Conservation (phyloP, 2,797 vertebrate genomes). For the Intellagama lesueurii region DNA sequence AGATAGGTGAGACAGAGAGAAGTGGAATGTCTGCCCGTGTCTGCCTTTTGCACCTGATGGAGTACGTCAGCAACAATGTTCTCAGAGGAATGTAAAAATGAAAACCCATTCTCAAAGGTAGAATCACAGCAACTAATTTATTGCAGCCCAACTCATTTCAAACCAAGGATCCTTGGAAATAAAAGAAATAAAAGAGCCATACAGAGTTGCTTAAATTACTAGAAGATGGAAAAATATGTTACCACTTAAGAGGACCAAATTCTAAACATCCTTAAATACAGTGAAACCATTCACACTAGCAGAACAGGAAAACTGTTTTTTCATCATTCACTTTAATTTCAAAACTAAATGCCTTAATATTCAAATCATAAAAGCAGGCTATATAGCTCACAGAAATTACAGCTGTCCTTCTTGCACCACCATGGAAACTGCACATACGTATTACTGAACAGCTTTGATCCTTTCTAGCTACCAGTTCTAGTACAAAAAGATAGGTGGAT, state of each 20-base stretch:
- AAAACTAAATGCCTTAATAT: not conserved
- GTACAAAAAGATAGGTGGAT: not conserved
- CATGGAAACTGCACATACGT: not conserved
- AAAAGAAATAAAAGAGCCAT: not conserved
- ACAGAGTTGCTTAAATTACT: too few relatives aligned
- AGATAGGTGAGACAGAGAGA: not conserved
- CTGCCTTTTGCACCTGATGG: too few relatives aligned
- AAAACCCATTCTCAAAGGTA: not conserved
- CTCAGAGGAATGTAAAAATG: not conserved
- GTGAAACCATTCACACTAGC: not conserved
- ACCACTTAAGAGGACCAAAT: not conserved
- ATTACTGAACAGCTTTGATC: not conserved
- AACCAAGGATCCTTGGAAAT: not conserved
- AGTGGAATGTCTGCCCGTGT: not conserved
- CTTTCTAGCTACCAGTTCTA: not conserved
- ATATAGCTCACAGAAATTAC: not conserved
- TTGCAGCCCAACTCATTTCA: not conserved
- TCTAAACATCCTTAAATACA: not conserved
- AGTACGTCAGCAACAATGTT: too few relatives aligned
- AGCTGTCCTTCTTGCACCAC: not conserved
- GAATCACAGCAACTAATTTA: not conserved
- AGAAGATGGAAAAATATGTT: too few relatives aligned
- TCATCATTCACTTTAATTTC: not conserved
- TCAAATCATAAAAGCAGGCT: not conserved
- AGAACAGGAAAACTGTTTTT: not conserved